Evolutionary conservation across 2,113 vertebrate genomes (phyloP), one percentile per base, ranked within the genome.

Genomic region (Fulmarus glacialis): DNA sequence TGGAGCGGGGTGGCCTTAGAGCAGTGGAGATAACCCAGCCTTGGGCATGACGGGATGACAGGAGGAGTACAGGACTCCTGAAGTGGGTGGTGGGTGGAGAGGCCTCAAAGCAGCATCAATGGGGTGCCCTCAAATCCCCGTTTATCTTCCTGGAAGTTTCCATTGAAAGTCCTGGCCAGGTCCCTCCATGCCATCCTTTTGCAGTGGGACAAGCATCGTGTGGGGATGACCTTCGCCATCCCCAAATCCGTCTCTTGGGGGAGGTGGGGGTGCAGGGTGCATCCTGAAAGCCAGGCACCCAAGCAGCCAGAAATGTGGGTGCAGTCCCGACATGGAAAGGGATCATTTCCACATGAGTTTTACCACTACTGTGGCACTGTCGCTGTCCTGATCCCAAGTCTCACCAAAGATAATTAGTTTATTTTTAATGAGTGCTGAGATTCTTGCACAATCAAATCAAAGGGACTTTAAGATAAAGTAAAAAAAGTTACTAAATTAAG

Each of bases 391-490:
- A 75, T 72, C 90, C 90, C 36, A 36, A 72, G 10, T 23, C 87
- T 95, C 7, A 2, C 58, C 82, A 66, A 47, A 77, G 58, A 86
- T 95, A 97, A 97, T 97, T 86, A 90, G 96, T 94, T 94, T 97
- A 80, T 95, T 96, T 96, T 96, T 97, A 97, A 95, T 92, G 85
- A 93, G 85, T 14, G 17, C 66, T 42, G 78, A 86, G 95, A 88
- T 88, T 95, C 95, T 91, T 92, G 62, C 66, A n/a, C 85, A 93
- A 94, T 86, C 96, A 86, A 93, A 91, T 56, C 92, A 96, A 92
- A 95, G 48, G 40, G 53, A 82, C 77, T 83, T 93, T 20, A 53
- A 95, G 97, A 97, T 95, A 94, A 95, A 96, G 75, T 29, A 5
- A 0, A 86, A 83, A 85, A 94, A 95, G 85, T 88, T 88, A 64